Evolutionary conservation across 2,113 vertebrate species (phyloP).

Genomic region (Oreochromis niloticus): DNA sequence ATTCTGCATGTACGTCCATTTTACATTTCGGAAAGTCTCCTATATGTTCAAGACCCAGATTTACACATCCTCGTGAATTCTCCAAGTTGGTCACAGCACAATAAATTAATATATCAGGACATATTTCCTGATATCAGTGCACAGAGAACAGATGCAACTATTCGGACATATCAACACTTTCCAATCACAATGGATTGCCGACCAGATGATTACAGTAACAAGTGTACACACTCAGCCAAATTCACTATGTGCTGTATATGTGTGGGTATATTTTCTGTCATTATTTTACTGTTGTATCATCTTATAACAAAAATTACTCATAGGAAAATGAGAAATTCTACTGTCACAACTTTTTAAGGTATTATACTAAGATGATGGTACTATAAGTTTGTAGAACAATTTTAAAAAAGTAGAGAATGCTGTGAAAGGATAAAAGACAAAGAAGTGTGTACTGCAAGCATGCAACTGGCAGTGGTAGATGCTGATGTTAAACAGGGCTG

Average conservation of each 20-base stretch:
- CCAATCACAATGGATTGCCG: neutral
- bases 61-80: neutral
- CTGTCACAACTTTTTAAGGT: neutral
- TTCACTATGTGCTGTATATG: neutral
- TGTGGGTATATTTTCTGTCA: neutral
- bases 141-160: neutral
- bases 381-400: constrained; percentile 7
- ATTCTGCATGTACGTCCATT: fast-evolving
- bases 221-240: neutral
- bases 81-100: neutral
- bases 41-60: neutral
- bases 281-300: neutral
- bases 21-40: fast-evolving
- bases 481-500: neutral
- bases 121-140: neutral
- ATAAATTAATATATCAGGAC: constrained; percentile 21
- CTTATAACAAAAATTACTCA: neutral
- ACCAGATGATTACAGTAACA: neutral
- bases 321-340: neutral
- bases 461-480: neutral
- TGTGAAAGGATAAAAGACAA: neutral
- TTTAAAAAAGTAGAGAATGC: neutral
- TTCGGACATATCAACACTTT: neutral
- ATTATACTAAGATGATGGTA: neutral
- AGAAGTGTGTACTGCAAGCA: neutral